Conservation (phyloP, 2,797 vertebrate species). For the Pangasius mekongensis region DNA sequence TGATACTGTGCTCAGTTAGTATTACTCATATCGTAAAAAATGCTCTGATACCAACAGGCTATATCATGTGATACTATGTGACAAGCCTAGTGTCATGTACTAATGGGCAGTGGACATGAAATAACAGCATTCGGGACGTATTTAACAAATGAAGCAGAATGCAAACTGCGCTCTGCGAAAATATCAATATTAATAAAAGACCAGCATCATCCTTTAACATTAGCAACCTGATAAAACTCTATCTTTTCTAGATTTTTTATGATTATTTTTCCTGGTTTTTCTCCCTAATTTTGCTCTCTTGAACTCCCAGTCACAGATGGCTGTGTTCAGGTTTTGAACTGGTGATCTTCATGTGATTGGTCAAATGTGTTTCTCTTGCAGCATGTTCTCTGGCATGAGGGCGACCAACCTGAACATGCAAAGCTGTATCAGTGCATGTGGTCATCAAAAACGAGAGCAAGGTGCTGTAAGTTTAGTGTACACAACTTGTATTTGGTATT, state of each 20-base stretch:
- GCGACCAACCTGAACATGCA: neutral
- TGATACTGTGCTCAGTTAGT: neutral
- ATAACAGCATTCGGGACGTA: neutral
- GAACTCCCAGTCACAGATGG: neutral
- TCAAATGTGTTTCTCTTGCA: neutral
- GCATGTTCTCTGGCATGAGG: neutral
- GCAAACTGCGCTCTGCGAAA: neutral
- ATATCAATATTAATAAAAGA: neutral
- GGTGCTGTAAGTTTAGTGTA: neutral
- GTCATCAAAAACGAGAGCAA: neutral
- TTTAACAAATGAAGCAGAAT: too few relatives aligned
- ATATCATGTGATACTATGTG: too few relatives aligned
- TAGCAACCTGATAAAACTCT: neutral
- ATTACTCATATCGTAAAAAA: neutral
- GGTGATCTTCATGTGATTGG: neutral
- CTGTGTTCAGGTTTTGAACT: neutral
- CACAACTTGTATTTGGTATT: neutral
- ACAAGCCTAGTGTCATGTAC: neutral
- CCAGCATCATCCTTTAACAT: neutral
- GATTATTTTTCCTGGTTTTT: neutral
- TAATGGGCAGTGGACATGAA: neutral
- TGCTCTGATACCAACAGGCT: neutral
- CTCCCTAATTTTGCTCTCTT: neutral
- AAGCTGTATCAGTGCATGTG: neutral
- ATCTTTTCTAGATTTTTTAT: too few relatives aligned